Base-by-base conservation (phyloP, 2,113 vertebrate species). In the Nestor notabilis region DNA sequence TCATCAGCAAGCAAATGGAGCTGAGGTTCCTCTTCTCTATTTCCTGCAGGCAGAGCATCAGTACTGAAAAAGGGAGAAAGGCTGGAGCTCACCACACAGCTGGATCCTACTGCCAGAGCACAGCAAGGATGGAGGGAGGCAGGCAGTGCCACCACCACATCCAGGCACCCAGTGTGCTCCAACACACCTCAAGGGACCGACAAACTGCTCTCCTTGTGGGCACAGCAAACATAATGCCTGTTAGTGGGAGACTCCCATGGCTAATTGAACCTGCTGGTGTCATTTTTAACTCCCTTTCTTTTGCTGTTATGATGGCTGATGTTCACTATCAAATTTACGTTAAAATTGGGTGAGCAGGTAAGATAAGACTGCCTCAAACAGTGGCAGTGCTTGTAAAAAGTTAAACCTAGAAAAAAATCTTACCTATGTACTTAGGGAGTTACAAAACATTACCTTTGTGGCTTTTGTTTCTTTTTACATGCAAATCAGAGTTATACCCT, bases 91-190 rank as follows among this genome's bases (percentile, higher is more conserved):
- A 0, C 10, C 23, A n/a, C 10, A 19, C 5, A 9, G 25, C 14
- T 50, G 78, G 33, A 47, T 58, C 53, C 44, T 68, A 31, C 33
- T 56, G 46, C 17, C 29, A 35, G 66, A 79, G 49, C 37, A 35
- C 23, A 75, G 55, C 33, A 55, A 33, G 3, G 49, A 66, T 0
- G 1, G 75, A 74, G 35, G 28, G 49, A 70, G 33, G 31, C n/a
- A 49, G 2, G 3, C 3, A 5, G 20, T 35, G 23, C n/a, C 28
- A 70, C 28, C 49, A 55, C 3, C 25, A 24, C 0, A 1, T 50
- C 27, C 66, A 71, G 41, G 19, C 15, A 83, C 15, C 13, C 0
- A 0, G 11, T 3, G 1, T 2, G 41, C 56, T 58, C 41, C 66
- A 68, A 13, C 16, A 35, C 27, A 43, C 3, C 5, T 58, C 44